phyloP scores from a whole-genome alignment of 2,888 invertebrate species.

The Leptopterna dolabrata region DNA sequence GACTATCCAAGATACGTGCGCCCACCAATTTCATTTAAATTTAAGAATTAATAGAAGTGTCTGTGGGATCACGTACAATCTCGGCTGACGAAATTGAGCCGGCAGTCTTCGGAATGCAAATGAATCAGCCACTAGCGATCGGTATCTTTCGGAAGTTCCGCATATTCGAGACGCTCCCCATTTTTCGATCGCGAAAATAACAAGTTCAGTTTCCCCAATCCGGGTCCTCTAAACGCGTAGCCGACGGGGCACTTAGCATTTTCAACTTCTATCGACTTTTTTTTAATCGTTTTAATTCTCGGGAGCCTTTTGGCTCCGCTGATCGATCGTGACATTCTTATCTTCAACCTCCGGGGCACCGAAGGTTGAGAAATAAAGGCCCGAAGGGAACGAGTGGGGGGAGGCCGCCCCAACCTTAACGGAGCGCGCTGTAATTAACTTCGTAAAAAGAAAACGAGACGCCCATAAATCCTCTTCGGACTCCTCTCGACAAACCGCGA shows the following conservation, averaged over 20 bases:
- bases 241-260: not conserved
- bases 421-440: not conserved
- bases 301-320: not conserved
- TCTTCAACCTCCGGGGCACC: not conserved
- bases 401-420: not conserved
- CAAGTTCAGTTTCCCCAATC: not conserved
- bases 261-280: not conserved
- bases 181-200: not conserved
- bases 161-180: not conserved
- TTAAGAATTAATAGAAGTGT: no score
- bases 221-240: not conserved
- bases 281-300: not conserved
- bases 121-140: no score
- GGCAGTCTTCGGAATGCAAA: no score
- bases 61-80: no score
- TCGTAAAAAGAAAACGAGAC: not conserved
- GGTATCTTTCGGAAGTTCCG: not conserved
- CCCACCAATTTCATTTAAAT: no score
- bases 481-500: not conserved
- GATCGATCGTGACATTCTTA: constrained; percentile 11
- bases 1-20: no score
- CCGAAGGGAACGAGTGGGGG: not conserved
- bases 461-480: not conserved
- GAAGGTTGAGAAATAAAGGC: not conserved
- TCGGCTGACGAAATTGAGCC: no score